These are phyloP conservation scores for Cuniculus paca DNA, from an alignment of 2,797 vertebrate species.

Conservation along the genomic window DNA sequence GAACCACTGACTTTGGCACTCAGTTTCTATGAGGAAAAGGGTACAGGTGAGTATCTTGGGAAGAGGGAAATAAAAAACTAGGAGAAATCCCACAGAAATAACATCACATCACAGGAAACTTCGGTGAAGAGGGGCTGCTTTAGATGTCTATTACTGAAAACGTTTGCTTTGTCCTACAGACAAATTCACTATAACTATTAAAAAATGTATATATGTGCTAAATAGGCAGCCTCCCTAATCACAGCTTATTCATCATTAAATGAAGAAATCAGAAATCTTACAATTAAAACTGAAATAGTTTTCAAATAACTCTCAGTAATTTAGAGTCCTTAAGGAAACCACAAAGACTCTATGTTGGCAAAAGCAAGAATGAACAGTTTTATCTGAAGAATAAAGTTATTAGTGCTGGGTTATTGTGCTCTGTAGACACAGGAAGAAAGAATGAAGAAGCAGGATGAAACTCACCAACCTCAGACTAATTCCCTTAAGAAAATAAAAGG, in stretches of 20 bases:
- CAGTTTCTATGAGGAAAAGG: not conserved
- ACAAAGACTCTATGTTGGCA: not conserved
- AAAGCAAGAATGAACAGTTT: not conserved
- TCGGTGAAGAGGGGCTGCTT: not conserved
- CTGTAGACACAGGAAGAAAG: not conserved
- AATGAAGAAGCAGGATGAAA: not conserved
- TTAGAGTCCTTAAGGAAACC: not conserved
- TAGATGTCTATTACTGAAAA: not conserved
- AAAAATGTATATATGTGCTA: not conserved
- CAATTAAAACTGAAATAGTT: slow-evolving; percentile 24
- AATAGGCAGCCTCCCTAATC: not conserved
- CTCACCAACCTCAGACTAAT: slow-evolving; percentile 36
- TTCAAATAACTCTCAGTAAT: not conserved
- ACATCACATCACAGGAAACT: not conserved
- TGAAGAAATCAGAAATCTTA: slow-evolving; percentile 28
- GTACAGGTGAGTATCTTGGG: not conserved
- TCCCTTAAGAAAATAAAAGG: slow-evolving; percentile 75
- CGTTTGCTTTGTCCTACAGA: not conserved
- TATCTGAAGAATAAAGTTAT: slow-evolving; percentile 5
- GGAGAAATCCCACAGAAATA: not conserved
- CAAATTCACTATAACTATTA: not conserved
- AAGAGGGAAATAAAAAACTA: not conserved
- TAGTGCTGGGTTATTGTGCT: not conserved
- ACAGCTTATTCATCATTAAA: slow-evolving; percentile 12
- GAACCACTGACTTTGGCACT: not conserved